Conservation (phyloP, 2,888 invertebrate genomes). For the Pyrochroa serraticornis region DNA sequence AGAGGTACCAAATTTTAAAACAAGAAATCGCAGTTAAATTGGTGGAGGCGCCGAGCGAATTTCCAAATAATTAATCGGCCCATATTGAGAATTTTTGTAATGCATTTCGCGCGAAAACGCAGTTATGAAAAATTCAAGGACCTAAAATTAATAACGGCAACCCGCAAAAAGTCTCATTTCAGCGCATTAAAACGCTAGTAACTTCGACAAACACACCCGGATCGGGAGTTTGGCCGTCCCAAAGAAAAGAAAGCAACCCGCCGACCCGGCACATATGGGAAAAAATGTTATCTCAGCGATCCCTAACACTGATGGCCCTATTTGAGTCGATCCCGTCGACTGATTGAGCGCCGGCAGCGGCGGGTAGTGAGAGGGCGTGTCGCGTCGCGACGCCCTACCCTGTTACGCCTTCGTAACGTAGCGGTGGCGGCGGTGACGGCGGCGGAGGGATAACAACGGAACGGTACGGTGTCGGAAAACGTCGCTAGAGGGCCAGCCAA, state of each 20-base stretch:
- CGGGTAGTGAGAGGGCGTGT: constrained; percentile 31
- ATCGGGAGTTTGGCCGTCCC: background rate
- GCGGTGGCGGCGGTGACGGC: constrained; percentile 35
- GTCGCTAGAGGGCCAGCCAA: constrained; percentile 51
- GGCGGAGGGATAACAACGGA: constrained; percentile 7
- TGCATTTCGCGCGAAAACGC: too few relatives aligned
- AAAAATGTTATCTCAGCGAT: constrained; percentile 26
- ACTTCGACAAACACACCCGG: constrained; percentile 1
- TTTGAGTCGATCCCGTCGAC: constrained; percentile 11
- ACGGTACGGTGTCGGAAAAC: constrained; percentile 46
- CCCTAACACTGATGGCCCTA: constrained; percentile 20
- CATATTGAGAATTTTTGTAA: too few relatives aligned
- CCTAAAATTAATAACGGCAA: too few relatives aligned
- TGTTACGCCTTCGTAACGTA: constrained; percentile 24
- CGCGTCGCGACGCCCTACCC: constrained; percentile 36
- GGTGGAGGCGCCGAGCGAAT: too few relatives aligned
- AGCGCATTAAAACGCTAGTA: too few relatives aligned
- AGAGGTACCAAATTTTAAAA: too few relatives aligned
- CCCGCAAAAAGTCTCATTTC: too few relatives aligned
- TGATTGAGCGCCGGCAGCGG: constrained; percentile 25
- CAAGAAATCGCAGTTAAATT: too few relatives aligned
- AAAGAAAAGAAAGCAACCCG: constrained; percentile 10
- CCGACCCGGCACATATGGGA: constrained; percentile 11
- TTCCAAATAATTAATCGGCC: too few relatives aligned
- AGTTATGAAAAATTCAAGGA: too few relatives aligned